Evolutionary conservation across 2,113 vertebrate species (phyloP), one percentile per base, ranked within the genome.

Genomic region (Calcarius ornatus): DNA sequence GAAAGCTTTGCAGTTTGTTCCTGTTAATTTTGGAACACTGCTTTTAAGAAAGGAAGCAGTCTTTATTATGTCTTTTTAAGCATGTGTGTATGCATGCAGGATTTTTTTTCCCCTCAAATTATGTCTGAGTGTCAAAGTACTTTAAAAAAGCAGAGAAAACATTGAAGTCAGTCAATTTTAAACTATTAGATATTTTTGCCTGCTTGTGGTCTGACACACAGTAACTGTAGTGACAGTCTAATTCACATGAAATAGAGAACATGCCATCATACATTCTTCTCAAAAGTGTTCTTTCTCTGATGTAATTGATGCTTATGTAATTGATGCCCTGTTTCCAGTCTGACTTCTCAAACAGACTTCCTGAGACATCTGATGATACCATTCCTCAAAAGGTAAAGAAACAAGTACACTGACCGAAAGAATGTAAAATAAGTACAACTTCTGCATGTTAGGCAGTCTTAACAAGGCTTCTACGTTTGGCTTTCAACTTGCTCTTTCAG

Each of bases 341-440:
- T 97, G 98, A 98, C 97, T 83, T 97, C 96, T 96, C 98, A 98
- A 98, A 98, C 96, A 98, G 97, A 96, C 96, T 97, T 91, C 98
- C 98, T 45, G 98, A 98, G 98, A 92, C 98, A 93, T 38, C 98
- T n/a, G 98, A 98, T 97, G 98, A 98, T 98, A 97, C 86, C 98
- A 96, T 97, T 98, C 97, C 97, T 97, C 98, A 98, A 98, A 98
- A 98, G 98, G 98, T 98, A 98, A 98, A 96, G 81, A 88, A 97
- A 86, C 40, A 81, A 84, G 59, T 79, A 88, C 81, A 61, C 83
- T 73, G 88, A 75, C 68, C 47, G n/a, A 90, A 91, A 96, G 81
- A 97, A 92, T 92, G 79, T 96, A 21, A 96, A 97, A 84, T 43
- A 84, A 95, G 94, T 81, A 63, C 51, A 86, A 88, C 83, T 83